Conservation (phyloP, 2,888 invertebrate genomes). For the Abrostola triplasia region DNA sequence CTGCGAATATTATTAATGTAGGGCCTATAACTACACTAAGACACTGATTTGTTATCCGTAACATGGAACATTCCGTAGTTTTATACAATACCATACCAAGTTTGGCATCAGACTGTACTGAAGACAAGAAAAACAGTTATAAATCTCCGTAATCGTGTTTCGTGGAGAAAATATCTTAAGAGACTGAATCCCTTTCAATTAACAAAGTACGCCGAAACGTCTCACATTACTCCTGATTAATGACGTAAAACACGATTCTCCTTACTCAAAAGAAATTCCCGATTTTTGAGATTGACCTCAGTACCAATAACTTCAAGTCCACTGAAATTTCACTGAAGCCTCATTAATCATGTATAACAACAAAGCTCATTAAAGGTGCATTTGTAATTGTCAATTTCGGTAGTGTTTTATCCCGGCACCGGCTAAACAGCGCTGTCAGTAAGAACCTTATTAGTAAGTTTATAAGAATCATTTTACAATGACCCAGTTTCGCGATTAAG, state of each 20-base stretch:
- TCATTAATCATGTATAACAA: constrained; percentile 83
- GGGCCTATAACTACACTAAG: too few species aligned
- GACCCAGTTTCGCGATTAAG: constrained; percentile 48
- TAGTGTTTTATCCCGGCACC: constrained; percentile 60
- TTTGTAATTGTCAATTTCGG: constrained; percentile 84
- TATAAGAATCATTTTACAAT: constrained; percentile 65
- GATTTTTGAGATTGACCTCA: constrained; percentile 45
- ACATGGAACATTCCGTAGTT: too few species aligned
- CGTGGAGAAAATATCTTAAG: background rate
- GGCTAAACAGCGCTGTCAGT: constrained; percentile 57
- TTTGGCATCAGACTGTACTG: background rate
- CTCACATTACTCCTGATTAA: constrained; percentile 49
- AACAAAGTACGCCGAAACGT: constrained; percentile 26
- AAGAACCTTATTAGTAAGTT: constrained; percentile 58
- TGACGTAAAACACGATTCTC: constrained; percentile 53
- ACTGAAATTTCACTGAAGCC: constrained; percentile 69
- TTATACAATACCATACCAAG: too few species aligned
- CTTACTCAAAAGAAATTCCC: constrained; percentile 42
- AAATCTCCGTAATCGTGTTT: constrained; percentile 2
- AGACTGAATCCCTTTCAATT: constrained; percentile 30
- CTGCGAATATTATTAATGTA: too few species aligned
- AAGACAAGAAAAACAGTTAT: background rate
- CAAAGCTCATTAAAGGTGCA: constrained; percentile 82
- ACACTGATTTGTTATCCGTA: too few species aligned
- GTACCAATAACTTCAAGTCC: constrained; percentile 56